Base-by-base conservation (phyloP, 1,140 invertebrate species). In the Drosophila ogumai region DNA sequence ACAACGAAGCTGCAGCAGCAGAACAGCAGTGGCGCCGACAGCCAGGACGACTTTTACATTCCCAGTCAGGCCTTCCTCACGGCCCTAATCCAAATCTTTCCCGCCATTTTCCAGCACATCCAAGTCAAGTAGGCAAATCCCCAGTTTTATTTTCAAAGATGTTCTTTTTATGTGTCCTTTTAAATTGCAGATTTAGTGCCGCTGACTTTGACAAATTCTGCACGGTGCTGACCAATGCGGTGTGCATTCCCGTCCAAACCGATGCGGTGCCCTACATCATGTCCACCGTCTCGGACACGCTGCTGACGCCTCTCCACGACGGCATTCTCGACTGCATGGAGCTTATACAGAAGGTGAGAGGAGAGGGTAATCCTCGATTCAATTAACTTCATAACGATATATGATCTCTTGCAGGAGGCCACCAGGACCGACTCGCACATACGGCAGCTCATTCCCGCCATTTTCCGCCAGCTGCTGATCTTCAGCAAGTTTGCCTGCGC, bases 31-130 rank as follows among this genome's bases (percentile, higher is more conserved):
- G 50, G 58, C n/a, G 44, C 13, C 10, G 84, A 90, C 34, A 81
- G 58, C 15, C 84, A 82, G 25, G 94, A 94, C 8, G 95, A 95
- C 78, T 94, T 95, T 67, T 98, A 98, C 92, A 95, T 98, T 72
- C 98, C 98, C 3, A 97, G 97, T 13, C 97, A 98, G 91, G 96
- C 96, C 71, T 99, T 99, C 93, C 94, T 99, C 28, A 98, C 98
- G 1, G 97, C 98, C 1, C 94, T 99, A 6, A 96, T 99, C 74
- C 98, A 98, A 93, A 98, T 98, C 90, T 98, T 99, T 92, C 98
- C 98, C 17, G 95, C 96, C 47, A 95, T 99, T 58, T 99, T 98
- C 93, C 96, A 97, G 71, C 97, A 98, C 88, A 97, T 99, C 71
- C 96, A 96, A 93, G 93, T 94, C 78, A 96, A 95, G 94, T 98